Base-by-base conservation (phyloP, 2,888 invertebrate genomes). In the Calliopum simillimum region DNA sequence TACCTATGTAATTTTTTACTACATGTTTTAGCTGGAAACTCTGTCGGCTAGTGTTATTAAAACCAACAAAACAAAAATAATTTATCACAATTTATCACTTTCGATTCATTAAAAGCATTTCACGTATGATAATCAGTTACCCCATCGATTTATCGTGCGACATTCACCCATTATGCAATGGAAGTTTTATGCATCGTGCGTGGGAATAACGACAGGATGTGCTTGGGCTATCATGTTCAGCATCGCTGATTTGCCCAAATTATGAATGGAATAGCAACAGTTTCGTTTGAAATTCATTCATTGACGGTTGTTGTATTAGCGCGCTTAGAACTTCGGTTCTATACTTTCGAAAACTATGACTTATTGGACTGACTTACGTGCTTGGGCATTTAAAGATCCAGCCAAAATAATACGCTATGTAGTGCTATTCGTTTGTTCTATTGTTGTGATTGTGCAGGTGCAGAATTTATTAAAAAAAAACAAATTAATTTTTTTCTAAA, bases 361-460 rank as follows among this genome's bases (percentile, higher is more conserved):
- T 69, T 84, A 84, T 72, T 84, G 85, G 82, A 69, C 75, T 43
- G 85, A 84, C 64, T 73, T 85, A 23, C 77, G 78, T 68, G 79
- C 77, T 62, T 86, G 84, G 83, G 71, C 84, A 25, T 75, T 84
- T 44, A 79, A 79, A 47, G 89, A 90, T 53, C 88, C 89, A 0
- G 87, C 86, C 49, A 89, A 90, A 72, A 79, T 90, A 4, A 81
- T 91, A 33, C 89, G 89, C 72, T 89, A 90, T 0, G 67, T 89
- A 5, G 87, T 91, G 2, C 81, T 91, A 0, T 76, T 89, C 8
- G 80, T 86, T 1, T 91, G 91, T 78, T 81, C 88, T 51, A 86
- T 86, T 13, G 83, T 91, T 21, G 89, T 91, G 0, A 79, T 89
- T 13, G 89, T 90, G 59, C 91, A 92, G 87, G 91, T 90, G 82